Conservation (phyloP, 2,888 invertebrate species). For the Coecobrya sp. region DNA sequence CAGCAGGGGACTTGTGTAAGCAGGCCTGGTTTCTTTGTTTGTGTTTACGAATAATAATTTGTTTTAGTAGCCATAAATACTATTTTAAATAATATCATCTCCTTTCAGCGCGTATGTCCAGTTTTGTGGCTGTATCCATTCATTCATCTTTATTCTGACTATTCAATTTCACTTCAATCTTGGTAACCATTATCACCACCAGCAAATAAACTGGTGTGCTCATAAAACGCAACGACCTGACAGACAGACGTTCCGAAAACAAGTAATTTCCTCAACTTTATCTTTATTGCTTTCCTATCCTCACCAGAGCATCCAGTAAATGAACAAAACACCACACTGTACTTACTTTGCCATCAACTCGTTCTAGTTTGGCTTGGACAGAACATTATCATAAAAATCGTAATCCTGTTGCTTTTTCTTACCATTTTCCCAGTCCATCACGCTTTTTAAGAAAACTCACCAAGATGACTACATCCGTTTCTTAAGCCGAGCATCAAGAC, state of each 20-base stretch:
- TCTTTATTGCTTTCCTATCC: slow-evolving; percentile 17
- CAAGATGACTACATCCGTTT: neutral
- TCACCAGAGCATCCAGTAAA: neutral
- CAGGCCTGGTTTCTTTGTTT: too few relatives aligned
- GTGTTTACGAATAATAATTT: too few relatives aligned
- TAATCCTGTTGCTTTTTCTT: slow-evolving; percentile 8
- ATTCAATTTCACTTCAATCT: slow-evolving; percentile 25
- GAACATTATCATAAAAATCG: slow-evolving; percentile 23
- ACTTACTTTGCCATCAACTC: neutral
- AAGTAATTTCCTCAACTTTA: slow-evolving; percentile 28
- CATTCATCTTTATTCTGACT: neutral
- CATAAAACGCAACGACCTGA: neutral
- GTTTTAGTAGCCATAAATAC: too few relatives aligned
- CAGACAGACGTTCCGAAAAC: neutral
- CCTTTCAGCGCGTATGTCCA: too few relatives aligned
- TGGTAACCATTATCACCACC: slow-evolving; percentile 4
- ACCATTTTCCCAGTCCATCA: neutral
- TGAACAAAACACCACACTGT: neutral
- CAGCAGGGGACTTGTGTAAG: too few relatives aligned
- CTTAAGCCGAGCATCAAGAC: slow-evolving; percentile 16
- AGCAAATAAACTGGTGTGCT: neutral
- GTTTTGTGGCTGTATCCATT: neutral
- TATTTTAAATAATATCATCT: too few relatives aligned
- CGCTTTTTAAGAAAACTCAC: neutral
- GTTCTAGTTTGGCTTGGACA: neutral